Conservation (phyloP, 2,888 invertebrate genomes). For the Hyposoter dolosus region DNA sequence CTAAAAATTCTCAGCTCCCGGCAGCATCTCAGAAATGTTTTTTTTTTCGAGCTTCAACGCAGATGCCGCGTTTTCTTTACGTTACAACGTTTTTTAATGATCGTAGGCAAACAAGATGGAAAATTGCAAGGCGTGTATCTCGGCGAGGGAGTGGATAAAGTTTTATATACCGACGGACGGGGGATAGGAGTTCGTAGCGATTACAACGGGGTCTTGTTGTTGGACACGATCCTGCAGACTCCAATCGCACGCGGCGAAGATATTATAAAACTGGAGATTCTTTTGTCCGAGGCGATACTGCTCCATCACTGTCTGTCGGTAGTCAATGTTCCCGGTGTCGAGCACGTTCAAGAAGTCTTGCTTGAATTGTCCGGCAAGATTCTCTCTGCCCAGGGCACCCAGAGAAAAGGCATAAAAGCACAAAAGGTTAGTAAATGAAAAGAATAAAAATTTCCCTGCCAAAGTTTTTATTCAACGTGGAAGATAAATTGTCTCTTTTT, state of each 20-base stretch:
- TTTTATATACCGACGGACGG: conserved; percentile 93
- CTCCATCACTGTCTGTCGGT: conserved; percentile 92
- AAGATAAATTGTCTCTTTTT: background rate
- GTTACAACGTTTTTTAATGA: background rate
- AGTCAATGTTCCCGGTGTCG: conserved; percentile 90
- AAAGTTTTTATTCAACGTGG: background rate
- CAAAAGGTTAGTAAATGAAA: conserved; percentile 89
- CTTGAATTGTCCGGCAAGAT: conserved; percentile 92
- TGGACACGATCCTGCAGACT: conserved; percentile 95
- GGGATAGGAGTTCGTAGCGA: conserved; percentile 94
- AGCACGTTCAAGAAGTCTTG: conserved; percentile 91
- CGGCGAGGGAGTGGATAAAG: conserved; percentile 91
- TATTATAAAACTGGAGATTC: conserved; percentile 92
- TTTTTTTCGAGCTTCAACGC: background rate
- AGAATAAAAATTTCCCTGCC: background rate
- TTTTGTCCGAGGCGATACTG: conserved; percentile 94
- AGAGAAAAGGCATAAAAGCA: conserved; percentile 94
- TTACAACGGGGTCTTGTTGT: conserved; percentile 95
- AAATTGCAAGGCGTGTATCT: conserved; percentile 91
- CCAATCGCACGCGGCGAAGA: conserved; percentile 92
- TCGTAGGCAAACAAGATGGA: conserved; percentile 87
- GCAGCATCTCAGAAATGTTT: background rate
- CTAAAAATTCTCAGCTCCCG: too few relatives aligned
- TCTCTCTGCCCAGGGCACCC: conserved; percentile 89
- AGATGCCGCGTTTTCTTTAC: conserved; percentile 6